Percentiles rank a stretch among this genome's conserved stretches.
Conservation (phyloP, 2,797 vertebrate genomes). For the Tadarida brasiliensis region DNA sequence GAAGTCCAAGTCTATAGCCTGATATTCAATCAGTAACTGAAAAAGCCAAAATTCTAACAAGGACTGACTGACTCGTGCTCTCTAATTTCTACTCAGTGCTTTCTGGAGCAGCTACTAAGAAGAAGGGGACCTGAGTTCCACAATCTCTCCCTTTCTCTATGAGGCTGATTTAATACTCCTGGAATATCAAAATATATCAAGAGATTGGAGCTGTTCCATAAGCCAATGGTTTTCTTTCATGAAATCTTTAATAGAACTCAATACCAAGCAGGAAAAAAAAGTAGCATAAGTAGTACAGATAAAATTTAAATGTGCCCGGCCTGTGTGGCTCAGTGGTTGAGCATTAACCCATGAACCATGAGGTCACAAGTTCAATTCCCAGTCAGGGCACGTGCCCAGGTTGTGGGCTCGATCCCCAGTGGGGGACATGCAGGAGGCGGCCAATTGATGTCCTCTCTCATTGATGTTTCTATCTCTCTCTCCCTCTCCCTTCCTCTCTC, state of each 20-base stretch:
- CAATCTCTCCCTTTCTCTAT: neutral
- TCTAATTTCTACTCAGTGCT: neutral
- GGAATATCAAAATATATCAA: neutral
- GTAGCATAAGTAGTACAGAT: neutral
- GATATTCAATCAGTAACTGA: neutral
- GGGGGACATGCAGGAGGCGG: no score
- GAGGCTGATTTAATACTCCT: neutral
- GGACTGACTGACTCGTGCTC: no score
- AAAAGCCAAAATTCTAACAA: neutral
- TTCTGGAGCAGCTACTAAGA: neutral
- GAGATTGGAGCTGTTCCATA: neutral
- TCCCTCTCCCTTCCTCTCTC: no score
- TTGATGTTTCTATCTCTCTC: no score
- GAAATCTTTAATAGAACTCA: neutral
- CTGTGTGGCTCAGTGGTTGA: no score
- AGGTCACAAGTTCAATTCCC: no score
- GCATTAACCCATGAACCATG: no score
- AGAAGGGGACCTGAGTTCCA: neutral
- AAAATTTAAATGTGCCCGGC: neutral
- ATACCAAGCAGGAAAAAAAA: neutral
- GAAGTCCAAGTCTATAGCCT: neutral
- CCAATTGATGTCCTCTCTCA: no score
- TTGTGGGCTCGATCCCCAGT: no score
- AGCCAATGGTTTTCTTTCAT: neutral
- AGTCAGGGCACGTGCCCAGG: no score